These are phyloP conservation scores for Lycophotia porphyrea DNA, from an alignment of 2,888 invertebrate species.

Conservation along the genomic window DNA sequence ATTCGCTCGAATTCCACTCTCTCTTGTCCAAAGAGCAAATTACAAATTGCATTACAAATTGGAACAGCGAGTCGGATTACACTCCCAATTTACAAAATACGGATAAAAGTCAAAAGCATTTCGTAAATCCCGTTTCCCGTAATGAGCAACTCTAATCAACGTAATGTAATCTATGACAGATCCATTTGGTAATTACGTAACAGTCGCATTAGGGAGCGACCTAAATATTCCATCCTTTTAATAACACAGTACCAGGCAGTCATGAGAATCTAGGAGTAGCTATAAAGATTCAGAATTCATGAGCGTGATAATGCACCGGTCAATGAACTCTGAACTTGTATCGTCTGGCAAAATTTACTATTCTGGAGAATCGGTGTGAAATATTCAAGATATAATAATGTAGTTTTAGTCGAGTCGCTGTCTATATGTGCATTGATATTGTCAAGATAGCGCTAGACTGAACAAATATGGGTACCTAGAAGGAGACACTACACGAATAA, in stretches of 20 bases:
- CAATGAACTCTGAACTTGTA: conserved; percentile 45
- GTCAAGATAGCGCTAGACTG: not conserved
- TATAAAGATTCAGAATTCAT: conserved; percentile 49
- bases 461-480: not conserved
- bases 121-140: conserved; percentile 42
- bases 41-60: conserved; percentile 13
- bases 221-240: conserved; percentile 53
- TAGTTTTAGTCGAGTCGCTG: not conserved
- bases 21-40: conserved; percentile 12
- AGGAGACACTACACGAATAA: not conserved
- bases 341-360: conserved; percentile 30
- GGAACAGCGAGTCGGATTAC: conserved; percentile 28
- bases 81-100: conserved; percentile 34
- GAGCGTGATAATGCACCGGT: conserved; percentile 17
- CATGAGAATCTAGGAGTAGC: conserved; percentile 28
- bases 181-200: conserved; percentile 66
- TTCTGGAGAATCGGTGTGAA: conserved; percentile 28
- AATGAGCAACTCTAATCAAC: conserved; percentile 63
- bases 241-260: conserved; percentile 41
- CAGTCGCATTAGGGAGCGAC: conserved; percentile 39
- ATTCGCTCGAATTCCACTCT: not conserved
- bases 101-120: conserved; percentile 43
- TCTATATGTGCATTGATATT: conserved; percentile 30
- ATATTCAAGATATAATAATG: conserved; percentile 39
- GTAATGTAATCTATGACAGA: conserved; percentile 65